phyloP scores from a whole-genome alignment of 1,140 invertebrate species.

The Euwallacea similis region DNA sequence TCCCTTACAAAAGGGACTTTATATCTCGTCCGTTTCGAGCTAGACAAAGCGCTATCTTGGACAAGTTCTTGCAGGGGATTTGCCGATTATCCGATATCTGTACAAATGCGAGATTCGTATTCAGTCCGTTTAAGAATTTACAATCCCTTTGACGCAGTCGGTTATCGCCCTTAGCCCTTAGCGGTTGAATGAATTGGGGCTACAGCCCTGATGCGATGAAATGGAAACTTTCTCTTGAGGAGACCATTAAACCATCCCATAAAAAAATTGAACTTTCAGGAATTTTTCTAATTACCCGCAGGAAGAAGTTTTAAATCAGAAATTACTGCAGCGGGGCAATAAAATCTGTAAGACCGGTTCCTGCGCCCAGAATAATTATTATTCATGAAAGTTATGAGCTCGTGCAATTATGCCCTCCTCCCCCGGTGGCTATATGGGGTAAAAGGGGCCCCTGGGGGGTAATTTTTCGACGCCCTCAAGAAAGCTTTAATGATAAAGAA shows the following conservation, averaged over 20 bases:
- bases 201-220: not conserved
- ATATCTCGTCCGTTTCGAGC: constrained; percentile 1
- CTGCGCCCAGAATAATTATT: constrained; percentile 23
- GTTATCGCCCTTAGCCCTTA: constrained; percentile 15
- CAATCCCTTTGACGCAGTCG: constrained; percentile 24
- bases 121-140: constrained; percentile 28
- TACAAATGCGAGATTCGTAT: constrained; percentile 17
- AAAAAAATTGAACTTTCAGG: not conserved
- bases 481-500: constrained; percentile 24
- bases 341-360: constrained; percentile 20
- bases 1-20: constrained; percentile 4
- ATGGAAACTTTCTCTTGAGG: not conserved
- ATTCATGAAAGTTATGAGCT: constrained; percentile 34
- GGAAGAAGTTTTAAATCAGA: constrained; percentile 25
- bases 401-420: constrained; percentile 21
- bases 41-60: constrained; percentile 26
- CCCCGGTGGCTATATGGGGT: constrained; percentile 12
- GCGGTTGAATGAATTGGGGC: not conserved
- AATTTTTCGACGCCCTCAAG: constrained; percentile 17
- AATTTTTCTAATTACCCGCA: constrained; percentile 30
- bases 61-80: constrained; percentile 19
- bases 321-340: constrained; percentile 19
- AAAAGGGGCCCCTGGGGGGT: constrained; percentile 16
- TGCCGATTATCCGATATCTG: constrained; percentile 26
- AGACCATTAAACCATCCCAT: not conserved